These are phyloP conservation scores for Cuculus canorus DNA, from an alignment of 2,797 vertebrate genomes.

Conservation along the genomic window DNA sequence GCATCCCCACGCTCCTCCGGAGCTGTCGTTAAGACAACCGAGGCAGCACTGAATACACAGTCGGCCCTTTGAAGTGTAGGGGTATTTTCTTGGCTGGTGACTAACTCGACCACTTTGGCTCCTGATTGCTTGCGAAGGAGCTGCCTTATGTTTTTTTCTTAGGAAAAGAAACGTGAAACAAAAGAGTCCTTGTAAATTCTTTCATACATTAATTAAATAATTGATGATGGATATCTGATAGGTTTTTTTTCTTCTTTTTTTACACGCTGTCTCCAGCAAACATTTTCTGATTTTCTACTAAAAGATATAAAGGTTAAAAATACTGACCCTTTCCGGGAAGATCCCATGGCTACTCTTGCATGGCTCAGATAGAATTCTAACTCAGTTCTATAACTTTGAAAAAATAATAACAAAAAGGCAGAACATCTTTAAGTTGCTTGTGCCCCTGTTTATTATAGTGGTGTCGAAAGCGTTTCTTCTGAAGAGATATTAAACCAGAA, in stretches of 20 bases:
- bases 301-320: neutral
- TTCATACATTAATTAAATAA: neutral
- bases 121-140: neutral
- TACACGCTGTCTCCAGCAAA: neutral
- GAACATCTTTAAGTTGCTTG: neutral
- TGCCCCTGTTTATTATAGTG: neutral
- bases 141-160: too few species aligned
- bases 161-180: neutral
- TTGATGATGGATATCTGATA: neutral
- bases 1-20: neutral
- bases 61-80: neutral
- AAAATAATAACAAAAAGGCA: neutral
- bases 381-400: neutral
- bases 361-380: neutral
- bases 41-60: neutral
- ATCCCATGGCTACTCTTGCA: neutral
- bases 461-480: neutral
- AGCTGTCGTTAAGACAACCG: too few species aligned
- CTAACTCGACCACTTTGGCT: fast-evolving
- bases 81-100: neutral
- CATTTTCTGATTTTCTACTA: neutral
- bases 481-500: neutral
- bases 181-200: neutral
- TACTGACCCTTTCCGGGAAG: neutral
- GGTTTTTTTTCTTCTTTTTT: neutral